phyloP scores from a whole-genome alignment of 2,888 invertebrate species.

The Callimorpha dominula region DNA sequence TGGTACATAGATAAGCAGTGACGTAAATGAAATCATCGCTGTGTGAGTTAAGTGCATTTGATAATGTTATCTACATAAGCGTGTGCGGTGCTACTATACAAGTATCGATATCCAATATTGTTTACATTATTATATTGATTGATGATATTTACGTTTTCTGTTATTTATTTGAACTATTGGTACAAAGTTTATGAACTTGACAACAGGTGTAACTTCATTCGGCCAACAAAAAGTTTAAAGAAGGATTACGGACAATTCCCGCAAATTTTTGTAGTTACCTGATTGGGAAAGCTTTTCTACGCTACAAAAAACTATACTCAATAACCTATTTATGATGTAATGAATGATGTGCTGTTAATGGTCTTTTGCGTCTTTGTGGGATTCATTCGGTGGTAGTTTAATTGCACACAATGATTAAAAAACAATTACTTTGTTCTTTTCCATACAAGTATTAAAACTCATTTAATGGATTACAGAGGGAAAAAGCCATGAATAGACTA shows the following conservation, averaged over 20 bases:
- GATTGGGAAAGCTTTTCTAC: too few relatives aligned
- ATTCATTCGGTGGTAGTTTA: too few relatives aligned
- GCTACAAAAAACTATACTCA: too few relatives aligned
- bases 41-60: conserved; percentile 17
- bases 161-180: conserved; percentile 29
- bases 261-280: too few relatives aligned
- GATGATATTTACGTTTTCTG: conserved; percentile 29
- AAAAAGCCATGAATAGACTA: too few relatives aligned
- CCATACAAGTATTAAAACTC: too few relatives aligned
- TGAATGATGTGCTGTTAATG: too few relatives aligned
- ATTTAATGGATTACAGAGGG: too few relatives aligned
- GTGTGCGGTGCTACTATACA: conserved; percentile 22
- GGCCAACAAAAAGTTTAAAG: background rate
- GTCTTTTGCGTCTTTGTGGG: too few relatives aligned
- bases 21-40: conserved; percentile 28
- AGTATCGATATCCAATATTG: background rate
- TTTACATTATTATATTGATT: conserved; percentile 11
- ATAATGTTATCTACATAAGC: conserved; percentile 18
- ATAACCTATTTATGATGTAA: too few relatives aligned
- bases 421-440: too few relatives aligned
- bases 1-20: conserved; percentile 15
- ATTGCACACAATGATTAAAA: too few relatives aligned
- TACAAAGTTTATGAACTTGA: conserved; percentile 22
- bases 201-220: background rate
- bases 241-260: background rate